Base-by-base conservation (phyloP, 2,797 vertebrate genomes). In the Antrozous pallidus region DNA sequence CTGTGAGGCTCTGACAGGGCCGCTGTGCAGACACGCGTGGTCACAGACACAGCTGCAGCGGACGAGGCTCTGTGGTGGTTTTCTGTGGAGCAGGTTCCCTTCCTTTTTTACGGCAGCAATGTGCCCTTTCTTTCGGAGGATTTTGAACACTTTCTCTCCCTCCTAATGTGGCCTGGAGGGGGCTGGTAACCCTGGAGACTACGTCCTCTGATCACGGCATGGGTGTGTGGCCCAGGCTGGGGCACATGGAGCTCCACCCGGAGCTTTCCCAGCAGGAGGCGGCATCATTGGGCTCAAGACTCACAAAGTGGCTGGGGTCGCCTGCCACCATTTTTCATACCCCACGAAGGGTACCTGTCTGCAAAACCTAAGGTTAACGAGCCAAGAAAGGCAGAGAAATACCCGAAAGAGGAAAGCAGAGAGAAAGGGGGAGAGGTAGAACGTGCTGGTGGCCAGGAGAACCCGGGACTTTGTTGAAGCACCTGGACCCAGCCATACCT, bases 401-500 rank as follows among this genome's bases (percentile, higher is more conserved):
- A 71, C 24, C 36, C 9, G 67, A 56, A 14, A 22, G 67, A 31
- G n/a, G 33, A 20, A 42, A 16, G 26, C 0, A 10, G 0, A 10
- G 38, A 86, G 84, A 40, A 24, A 26, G 47, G 22, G 36, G 49
- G 67, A 31, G 16, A 26, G 10, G 38, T 20, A 33, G 79, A 51
- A 6, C 20, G 24, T 0, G 6, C 5, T 0, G 6, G 58, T 6
- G 26, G n/a, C 75, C 20, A 38, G 40, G 40, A 80, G 49, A 45
- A 20, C 8, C 33, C 4, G 26, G 5, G 38, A 45, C 47, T 77
- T 17, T 26, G 28, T 42, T 3, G 10, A 36, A 74, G 78, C 51
- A 0, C 77, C 86, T 92, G 74, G 73, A 75, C 80, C 74, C 88
- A 93, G 81, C 94, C 31, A 0, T 74, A 24, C 90, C 88, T 96